Base-by-base conservation (phyloP, 2,113 vertebrate species). In the Stegostoma tigrinum region DNA sequence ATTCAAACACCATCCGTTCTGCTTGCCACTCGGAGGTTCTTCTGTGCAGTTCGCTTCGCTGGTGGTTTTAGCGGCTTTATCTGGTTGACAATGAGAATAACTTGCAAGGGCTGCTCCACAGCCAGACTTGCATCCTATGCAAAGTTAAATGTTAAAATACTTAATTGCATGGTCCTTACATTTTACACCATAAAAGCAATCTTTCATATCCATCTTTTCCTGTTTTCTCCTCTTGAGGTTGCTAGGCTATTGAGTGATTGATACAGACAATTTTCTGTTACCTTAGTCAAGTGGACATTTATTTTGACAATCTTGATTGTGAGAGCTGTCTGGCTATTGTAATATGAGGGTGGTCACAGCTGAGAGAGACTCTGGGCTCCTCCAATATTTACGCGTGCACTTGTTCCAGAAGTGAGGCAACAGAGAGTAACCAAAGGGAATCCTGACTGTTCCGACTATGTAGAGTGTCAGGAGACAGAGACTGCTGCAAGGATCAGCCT, bases 41-140 rank as follows among this genome's bases (percentile, higher is more conserved):
- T 91, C 55, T 64, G 85, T 87, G 23, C 23, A 48, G 24, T 14
- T 3, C 2, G 66, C 24, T 70, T 48, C 66, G 45, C n/a, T 66
- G 12, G 17, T 94, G 24, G 38, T 94, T 66, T 38, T 23, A 38
- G 17, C 21, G 90, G 23, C 38, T 70, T 45, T 70, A 45, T 30
- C 21, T 30, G 6, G 66, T 45, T 70, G 93, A 30, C 93, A 94
- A 45, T 94, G 93, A 42, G 93, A 94, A 27, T 94, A 94, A 67
- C n/a, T 10, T 4, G 6, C 67, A 70, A 94, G 93, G 66, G 14
- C 15, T 24, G 21, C 38, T 24, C 93, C 93, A 94, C 93, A 94
- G 67, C 67, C 66, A 94, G 64, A 38, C 91, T 94, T 94, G 38
- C 91, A 94, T 27, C 91, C 91, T 94, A n/a, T 64, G 61, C 55